Evolutionary conservation across 2,888 invertebrate species (phyloP).

Genomic region (Argyra leucocephala): DNA sequence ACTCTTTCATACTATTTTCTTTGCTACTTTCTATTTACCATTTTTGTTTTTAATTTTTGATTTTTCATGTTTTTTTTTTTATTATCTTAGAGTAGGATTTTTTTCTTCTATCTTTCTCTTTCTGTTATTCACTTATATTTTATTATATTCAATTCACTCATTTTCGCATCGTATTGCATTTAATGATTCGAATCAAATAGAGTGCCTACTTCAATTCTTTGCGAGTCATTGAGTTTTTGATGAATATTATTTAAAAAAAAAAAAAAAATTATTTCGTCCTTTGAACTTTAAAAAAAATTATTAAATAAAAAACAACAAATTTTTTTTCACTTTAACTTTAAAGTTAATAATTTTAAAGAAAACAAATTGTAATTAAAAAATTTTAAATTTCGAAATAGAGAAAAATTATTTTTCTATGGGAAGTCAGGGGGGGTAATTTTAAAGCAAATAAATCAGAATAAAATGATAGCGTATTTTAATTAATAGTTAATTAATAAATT

Average conservation of each 20-base stretch:
- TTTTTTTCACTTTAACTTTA: no score
- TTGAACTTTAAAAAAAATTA: not conserved
- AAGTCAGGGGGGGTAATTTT: no score
- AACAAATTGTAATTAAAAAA: no score
- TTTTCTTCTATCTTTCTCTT: not conserved
- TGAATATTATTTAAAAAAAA: not conserved
- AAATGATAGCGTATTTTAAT: no score
- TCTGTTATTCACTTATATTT: not conserved
- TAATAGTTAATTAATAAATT: no score
- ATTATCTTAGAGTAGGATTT: not conserved
- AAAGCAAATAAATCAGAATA: no score
- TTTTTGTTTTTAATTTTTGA: not conserved
- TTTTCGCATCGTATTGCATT: slow-evolving; percentile 6
- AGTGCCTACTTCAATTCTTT: not conserved
- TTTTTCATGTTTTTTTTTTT: not conserved
- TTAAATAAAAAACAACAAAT: no score
- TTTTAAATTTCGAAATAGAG: no score
- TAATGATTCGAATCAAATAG: not conserved
- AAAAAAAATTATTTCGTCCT: not conserved
- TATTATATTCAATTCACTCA: not conserved
- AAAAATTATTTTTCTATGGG: no score
- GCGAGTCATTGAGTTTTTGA: not conserved
- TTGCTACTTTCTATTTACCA: no score
- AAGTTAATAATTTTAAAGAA: no score
- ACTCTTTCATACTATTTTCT: not conserved